A percentile compares a stretch with the other conserved stretches of the same genome.
Evolutionary conservation across 2,113 vertebrate genomes (phyloP).

Genomic region (Speoplatyrhinus poulsoni): DNA sequence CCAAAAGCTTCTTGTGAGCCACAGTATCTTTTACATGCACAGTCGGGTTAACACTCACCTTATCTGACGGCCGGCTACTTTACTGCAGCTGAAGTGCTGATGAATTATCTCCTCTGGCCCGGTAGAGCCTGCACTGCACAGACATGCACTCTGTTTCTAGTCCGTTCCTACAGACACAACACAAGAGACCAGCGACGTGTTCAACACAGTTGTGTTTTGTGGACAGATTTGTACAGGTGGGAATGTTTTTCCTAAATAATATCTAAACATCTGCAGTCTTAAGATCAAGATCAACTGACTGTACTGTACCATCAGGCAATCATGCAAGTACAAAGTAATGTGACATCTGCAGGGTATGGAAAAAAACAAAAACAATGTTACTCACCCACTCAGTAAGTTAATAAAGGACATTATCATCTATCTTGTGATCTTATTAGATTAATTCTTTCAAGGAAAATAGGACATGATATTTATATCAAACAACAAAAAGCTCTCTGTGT

Average conservation of each 20-base stretch:
- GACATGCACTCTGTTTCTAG: constrained; percentile 41
- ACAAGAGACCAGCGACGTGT: constrained; percentile 49
- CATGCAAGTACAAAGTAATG: constrained; percentile 46
- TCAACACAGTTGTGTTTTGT: constrained; percentile 7
- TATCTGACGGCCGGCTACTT: constrained; percentile 16
- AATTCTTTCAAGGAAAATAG: constrained; percentile 48
- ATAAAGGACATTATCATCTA: constrained; percentile 59
- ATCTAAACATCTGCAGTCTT: neutral
- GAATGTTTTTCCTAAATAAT: neutral
- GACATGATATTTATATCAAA: constrained; percentile 45
- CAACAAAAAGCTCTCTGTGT: neutral
- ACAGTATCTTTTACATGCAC: neutral
- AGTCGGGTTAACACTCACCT: constrained; percentile 57
- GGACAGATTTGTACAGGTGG: too few relatives aligned
- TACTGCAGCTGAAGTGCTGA: constrained; percentile 23
- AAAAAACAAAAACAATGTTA: constrained; percentile 30
- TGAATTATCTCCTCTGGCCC: constrained; percentile 43
- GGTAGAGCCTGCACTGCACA: constrained; percentile 14
- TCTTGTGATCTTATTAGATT: constrained; percentile 60
- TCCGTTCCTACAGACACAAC: constrained; percentile 63
- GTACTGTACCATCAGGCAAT: constrained; percentile 42
- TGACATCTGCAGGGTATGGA: constrained; percentile 14
- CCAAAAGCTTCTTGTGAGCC: too few relatives aligned
- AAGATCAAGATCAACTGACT: constrained; percentile 10
- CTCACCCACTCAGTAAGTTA: constrained; percentile 58